Conservation (phyloP, 1,140 invertebrate genomes). For the Augochlora pura region DNA sequence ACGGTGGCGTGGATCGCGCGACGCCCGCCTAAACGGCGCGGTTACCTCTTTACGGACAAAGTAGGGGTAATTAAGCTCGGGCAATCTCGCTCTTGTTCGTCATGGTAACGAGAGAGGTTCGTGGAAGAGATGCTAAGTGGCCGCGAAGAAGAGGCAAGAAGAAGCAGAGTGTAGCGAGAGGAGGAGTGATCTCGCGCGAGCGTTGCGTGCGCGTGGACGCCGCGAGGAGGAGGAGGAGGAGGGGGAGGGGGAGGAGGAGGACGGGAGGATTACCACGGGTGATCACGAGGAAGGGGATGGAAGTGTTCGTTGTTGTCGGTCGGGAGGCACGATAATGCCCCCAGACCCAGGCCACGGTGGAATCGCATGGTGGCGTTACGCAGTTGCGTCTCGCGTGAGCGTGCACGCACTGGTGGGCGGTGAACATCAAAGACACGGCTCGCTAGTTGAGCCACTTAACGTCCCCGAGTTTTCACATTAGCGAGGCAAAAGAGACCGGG, state of each 20-base stretch:
- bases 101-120: slow-evolving; percentile 75
- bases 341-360: slow-evolving; percentile 41
- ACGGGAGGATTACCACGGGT: background rate
- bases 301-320: slow-evolving; percentile 50
- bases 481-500: slow-evolving; percentile 71
- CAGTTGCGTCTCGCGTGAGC: slow-evolving; percentile 64
- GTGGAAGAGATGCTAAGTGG: slow-evolving; percentile 75
- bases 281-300: slow-evolving; percentile 33
- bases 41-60: slow-evolving; percentile 42
- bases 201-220: slow-evolving; percentile 55
- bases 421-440: slow-evolving; percentile 72
- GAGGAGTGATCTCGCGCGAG: slow-evolving; percentile 24
- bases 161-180: slow-evolving; percentile 5
- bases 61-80: slow-evolving; percentile 72
- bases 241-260: background rate
- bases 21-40: background rate
- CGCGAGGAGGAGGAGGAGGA: slow-evolving; percentile 14
- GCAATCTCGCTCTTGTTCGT: slow-evolving; percentile 69
- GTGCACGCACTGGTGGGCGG: slow-evolving; percentile 62
- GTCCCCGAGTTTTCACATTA: slow-evolving; percentile 76
- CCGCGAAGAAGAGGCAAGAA: slow-evolving; percentile 29
- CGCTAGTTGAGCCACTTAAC: slow-evolving; percentile 77
- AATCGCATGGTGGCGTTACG: slow-evolving; percentile 60
- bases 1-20: too few relatives aligned
- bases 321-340: slow-evolving; percentile 32